Base-by-base conservation (phyloP, 2,113 vertebrate genomes). In the Bombycilla garrulus region DNA sequence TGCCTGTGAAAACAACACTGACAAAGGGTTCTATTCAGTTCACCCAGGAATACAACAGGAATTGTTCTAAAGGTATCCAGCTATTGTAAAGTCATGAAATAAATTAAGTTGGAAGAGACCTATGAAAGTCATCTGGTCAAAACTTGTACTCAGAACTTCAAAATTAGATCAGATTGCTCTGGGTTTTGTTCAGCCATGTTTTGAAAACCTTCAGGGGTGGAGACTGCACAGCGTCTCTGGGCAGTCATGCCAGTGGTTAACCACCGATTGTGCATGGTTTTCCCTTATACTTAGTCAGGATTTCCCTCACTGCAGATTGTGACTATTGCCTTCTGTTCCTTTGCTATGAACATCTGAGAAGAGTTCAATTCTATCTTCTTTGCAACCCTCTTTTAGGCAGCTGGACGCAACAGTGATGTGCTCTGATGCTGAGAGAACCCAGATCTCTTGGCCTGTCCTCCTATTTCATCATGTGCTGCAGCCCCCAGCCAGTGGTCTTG, bases 1-100 rank as follows among this genome's bases (percentile, higher is more conserved):
- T 69, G 84, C 72, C 81, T 95, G 74, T 92, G 67, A 90, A 97
- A 97, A 96, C 82, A 95, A 61, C 79, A 81, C 81, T 92, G 80
- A 82, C 74, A 87, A 93, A 88, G 47, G 35, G 53, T 57, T 89
- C 88, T 48, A 71, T 86, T 95, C 64, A 74, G 12, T 45, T 92
- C 18, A 1, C 56, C 65, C 66, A 69, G 64, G 78, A 96, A 86
- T 72, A 86, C 28, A 91, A 35, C 44, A 56, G 35, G 61, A 92
- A 89, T 90, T 81, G 57, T 22, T 72, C 21, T 19, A 31, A 66
- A 72, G 44, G 19, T 90, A 92, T 90, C 86, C 82, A 94, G 40
- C 86, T 54, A 88, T 96, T 96, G 89, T 91, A 93, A 56, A 91
- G 25, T 78, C 45, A 85, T 76, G 77, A 77, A 96, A 94, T 81